Evolutionary conservation across 2,797 vertebrate species (phyloP).

Genomic region (Tarsius wallacei): DNA sequence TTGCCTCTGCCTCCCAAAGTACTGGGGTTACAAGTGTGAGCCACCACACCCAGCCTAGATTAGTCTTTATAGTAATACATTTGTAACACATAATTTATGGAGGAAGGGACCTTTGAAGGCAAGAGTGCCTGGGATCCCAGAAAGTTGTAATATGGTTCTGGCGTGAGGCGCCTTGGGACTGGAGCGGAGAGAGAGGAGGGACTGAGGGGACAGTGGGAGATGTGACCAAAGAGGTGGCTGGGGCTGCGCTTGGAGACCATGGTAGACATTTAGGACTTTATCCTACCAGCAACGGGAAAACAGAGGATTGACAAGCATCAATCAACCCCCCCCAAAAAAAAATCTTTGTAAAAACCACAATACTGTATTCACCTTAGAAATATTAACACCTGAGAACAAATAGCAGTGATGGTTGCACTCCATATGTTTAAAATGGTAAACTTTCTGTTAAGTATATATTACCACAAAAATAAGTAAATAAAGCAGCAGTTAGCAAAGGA

Average conservation of each 20-base stretch:
- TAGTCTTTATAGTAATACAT: not conserved
- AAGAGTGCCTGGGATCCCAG: not conserved
- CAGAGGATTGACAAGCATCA: not conserved
- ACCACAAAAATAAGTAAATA: not conserved
- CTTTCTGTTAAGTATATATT: not conserved
- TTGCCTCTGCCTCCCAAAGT: too few relatives aligned
- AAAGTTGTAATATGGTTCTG: not conserved
- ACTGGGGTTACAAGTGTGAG: too few relatives aligned
- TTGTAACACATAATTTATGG: not conserved
- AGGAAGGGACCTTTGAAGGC: not conserved
- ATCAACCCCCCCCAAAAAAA: not conserved
- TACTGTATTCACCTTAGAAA: not conserved
- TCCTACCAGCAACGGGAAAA: not conserved
- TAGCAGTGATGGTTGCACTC: not conserved
- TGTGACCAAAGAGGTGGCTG: fast-evolving
- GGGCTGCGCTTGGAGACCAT: not conserved
- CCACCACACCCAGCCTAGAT: too few relatives aligned
- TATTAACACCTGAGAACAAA: not conserved
- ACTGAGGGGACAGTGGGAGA: not conserved
- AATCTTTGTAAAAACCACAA: not conserved
- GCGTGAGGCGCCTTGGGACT: fast-evolving
- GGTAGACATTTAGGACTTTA: not conserved
- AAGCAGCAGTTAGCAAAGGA: not conserved
- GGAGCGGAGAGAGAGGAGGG: not conserved
- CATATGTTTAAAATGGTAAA: not conserved